Evolutionary conservation across 2,113 vertebrate genomes (phyloP).

Genomic region (Pangasianodon gigas): DNA sequence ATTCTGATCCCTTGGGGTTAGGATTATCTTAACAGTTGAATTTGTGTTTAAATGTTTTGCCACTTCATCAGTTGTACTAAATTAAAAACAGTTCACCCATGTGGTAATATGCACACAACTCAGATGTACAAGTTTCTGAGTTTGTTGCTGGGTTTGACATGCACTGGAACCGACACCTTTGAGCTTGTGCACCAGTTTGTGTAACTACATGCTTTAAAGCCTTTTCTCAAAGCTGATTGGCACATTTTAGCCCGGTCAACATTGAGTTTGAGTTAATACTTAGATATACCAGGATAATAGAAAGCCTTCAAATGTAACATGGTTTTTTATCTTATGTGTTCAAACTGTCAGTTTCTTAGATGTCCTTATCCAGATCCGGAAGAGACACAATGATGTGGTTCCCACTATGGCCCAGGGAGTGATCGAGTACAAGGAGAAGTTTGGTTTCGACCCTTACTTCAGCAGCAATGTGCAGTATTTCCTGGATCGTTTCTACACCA

Average conservation of each 20-base stretch:
- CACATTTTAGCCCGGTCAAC: too few relatives aligned
- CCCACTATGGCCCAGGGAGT: conserved; percentile 90
- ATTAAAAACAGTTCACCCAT: background rate
- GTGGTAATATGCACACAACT: too few relatives aligned
- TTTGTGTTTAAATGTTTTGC: background rate
- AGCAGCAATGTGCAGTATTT: conserved; percentile 90
- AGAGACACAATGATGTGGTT: conserved; percentile 87
- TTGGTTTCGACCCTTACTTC: conserved; percentile 84
- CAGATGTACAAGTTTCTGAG: background rate
- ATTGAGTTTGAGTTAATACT: background rate
- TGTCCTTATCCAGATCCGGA: conserved; percentile 81
- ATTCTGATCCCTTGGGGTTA: background rate
- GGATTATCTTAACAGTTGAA: background rate
- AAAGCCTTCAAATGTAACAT: background rate
- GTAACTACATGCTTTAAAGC: too few relatives aligned
- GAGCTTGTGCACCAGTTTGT: too few relatives aligned
- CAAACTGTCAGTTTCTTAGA: conserved; percentile 78
- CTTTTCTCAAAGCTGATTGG: background rate
- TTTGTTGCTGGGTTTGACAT: background rate
- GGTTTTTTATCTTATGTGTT: background rate
- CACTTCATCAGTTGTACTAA: background rate
- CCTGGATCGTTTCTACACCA: conserved; percentile 87
- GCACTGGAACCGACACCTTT: background rate
- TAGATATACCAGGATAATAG: background rate
- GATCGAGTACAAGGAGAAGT: conserved; percentile 88